Percentiles rank a stretch among this genome's conserved stretches.
Conservation (phyloP, 2,113 vertebrate genomes). For the Panthera tigris region DNA sequence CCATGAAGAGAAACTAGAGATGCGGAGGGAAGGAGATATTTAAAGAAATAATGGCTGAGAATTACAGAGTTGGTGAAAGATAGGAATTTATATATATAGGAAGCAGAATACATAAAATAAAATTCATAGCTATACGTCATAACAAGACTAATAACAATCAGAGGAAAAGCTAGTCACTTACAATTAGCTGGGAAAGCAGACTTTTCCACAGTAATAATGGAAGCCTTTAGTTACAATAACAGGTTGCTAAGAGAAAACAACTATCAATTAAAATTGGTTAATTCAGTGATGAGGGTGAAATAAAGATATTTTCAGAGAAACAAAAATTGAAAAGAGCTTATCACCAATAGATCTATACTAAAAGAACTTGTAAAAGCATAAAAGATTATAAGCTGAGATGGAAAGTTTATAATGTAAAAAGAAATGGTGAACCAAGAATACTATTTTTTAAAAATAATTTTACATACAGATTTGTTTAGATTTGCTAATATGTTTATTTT, state of each 20-base stretch:
- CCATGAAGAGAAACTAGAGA: not conserved
- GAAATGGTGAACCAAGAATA: not conserved
- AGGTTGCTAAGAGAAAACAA: conserved; percentile 19
- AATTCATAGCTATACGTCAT: not conserved
- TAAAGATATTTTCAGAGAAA: conserved; percentile 14
- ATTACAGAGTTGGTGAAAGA: not conserved
- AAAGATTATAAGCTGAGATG: not conserved
- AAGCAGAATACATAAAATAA: conserved; percentile 19
- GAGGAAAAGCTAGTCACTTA: not conserved
- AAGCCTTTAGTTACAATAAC: not conserved
- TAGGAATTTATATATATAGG: not conserved
- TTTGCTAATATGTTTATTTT: not conserved
- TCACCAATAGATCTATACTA: not conserved
- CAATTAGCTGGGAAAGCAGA: not conserved
- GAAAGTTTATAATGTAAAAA: not conserved
- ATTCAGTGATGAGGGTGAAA: not conserved
- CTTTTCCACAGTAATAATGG: not conserved
- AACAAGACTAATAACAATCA: not conserved
- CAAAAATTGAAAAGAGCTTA: conserved; percentile 34
- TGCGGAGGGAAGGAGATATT: not conserved
- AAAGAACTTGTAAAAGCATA: not conserved
- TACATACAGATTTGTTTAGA: not conserved
- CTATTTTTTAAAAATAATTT: not conserved
- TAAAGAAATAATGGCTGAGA: not conserved
- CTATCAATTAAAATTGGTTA: not conserved